Percentiles rank a stretch among this genome's conserved stretches.
These are phyloP conservation scores for Anoplopoma fimbria DNA, from an alignment of 2,113 vertebrate species.

Conservation along the genomic window DNA sequence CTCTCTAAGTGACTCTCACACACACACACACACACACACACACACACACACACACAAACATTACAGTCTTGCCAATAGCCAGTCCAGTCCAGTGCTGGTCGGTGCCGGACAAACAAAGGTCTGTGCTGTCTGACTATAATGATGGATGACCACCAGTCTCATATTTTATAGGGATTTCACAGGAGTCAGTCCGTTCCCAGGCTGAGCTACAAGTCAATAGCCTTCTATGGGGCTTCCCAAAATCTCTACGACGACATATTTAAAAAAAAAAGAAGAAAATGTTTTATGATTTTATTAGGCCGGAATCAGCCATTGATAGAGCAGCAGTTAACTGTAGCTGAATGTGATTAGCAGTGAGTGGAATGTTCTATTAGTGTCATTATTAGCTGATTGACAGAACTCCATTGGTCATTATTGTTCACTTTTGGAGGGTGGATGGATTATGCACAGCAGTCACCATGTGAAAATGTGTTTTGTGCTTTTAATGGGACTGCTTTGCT, in stretches of 20 bases:
- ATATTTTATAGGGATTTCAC: slow-evolving; percentile 71
- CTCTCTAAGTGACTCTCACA: slow-evolving; percentile 18
- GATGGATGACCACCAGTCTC: slow-evolving; percentile 70
- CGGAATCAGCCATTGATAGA: slow-evolving; percentile 50
- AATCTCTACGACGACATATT: slow-evolving; percentile 24
- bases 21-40: slow-evolving; percentile 48
- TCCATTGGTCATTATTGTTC: slow-evolving; percentile 50
- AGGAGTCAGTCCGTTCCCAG: slow-evolving; percentile 77
- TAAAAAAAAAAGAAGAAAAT: slow-evolving; percentile 41
- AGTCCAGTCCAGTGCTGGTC: slow-evolving; percentile 53
- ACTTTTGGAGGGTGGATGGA: slow-evolving; percentile 20
- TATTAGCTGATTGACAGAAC: slow-evolving; percentile 58
- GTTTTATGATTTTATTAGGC: slow-evolving; percentile 61
- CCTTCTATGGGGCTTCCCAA: slow-evolving; percentile 44
- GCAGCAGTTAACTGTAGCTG: slow-evolving; percentile 41
- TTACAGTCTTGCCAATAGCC: slow-evolving; percentile 51
- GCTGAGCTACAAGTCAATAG: slow-evolving; percentile 59
- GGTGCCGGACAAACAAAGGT: slow-evolving; percentile 71
- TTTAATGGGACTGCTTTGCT: slow-evolving; percentile 28
- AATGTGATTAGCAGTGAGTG: slow-evolving; percentile 67
- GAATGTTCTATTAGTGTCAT: slow-evolving; percentile 62
- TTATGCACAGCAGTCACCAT: slow-evolving; percentile 26
- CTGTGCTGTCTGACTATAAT: slow-evolving; percentile 64
- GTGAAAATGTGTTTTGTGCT: slow-evolving; percentile 31
- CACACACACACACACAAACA: slow-evolving; percentile 47